Percentiles rank a stretch among this genome's conserved stretches.
Conservation (phyloP, 1,140 invertebrate species). For the Nasonia longicornis region DNA sequence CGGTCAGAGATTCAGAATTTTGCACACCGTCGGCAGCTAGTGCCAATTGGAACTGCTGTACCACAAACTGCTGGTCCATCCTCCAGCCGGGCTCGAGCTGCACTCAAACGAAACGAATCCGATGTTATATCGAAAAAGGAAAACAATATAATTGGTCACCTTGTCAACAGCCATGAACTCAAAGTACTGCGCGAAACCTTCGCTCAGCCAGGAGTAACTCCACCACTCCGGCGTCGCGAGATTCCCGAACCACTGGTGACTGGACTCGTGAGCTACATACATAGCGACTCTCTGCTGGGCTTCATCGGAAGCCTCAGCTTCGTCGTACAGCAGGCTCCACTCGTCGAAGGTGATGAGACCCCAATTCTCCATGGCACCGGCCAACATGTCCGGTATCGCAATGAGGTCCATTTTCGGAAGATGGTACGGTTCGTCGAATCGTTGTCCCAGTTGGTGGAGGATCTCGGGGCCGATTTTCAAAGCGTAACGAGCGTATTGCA, state of each 20-base stretch:
- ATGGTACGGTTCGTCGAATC: slow-evolving; percentile 63
- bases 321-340: slow-evolving; percentile 74
- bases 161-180: slow-evolving; percentile 58
- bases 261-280: slow-evolving; percentile 77
- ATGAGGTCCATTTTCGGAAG: slow-evolving; percentile 72
- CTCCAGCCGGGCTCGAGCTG: slow-evolving; percentile 62
- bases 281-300: slow-evolving; percentile 69
- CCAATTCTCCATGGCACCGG: slow-evolving; percentile 82
- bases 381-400: slow-evolving; percentile 76
- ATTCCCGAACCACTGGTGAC: slow-evolving; percentile 80
- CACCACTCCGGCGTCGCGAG: slow-evolving; percentile 76
- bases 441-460: slow-evolving; percentile 55
- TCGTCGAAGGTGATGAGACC: slow-evolving; percentile 71
- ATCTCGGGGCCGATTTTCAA: slow-evolving; percentile 69
- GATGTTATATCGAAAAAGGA: neutral
- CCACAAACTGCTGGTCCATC: slow-evolving; percentile 69
- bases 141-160: slow-evolving; percentile 48
- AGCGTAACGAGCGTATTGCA: slow-evolving; percentile 72
- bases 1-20: slow-evolving; percentile 55
- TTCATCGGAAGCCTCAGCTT: slow-evolving; percentile 62
- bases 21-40: slow-evolving; percentile 53
- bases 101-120: no score
- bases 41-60: slow-evolving; percentile 55
- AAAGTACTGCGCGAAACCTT: slow-evolving; percentile 76
- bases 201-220: slow-evolving; percentile 79